Conservation (phyloP, 2,113 vertebrate species). For the Felis catus region F.catus_Fca126_mat1.0 CM031420.1:73170001-73170500, state of each 20-base stretch:
- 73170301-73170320: neutral
- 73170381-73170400: neutral
- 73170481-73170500: neutral
- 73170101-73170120: neutral
- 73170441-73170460: neutral
- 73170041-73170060: neutral
- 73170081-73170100: neutral
- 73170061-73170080: neutral
- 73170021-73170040: neutral
- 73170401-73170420: neutral
- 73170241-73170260: neutral
- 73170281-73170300: neutral
- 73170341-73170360: neutral
- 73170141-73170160: neutral
- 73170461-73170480: neutral
- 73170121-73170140: conserved; percentile 10
- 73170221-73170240: neutral
- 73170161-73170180: neutral
- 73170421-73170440: neutral
- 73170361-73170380: neutral
- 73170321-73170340: neutral
- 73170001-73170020: no score
- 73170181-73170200: neutral
- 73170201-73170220: neutral
- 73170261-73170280: neutral